A percentile compares a stretch with the other conserved stretches of the same genome.
phyloP scores from a whole-genome alignment of 37 sponge, comb jelly and placozoan species.

The Spongilla lacustris region DNA sequence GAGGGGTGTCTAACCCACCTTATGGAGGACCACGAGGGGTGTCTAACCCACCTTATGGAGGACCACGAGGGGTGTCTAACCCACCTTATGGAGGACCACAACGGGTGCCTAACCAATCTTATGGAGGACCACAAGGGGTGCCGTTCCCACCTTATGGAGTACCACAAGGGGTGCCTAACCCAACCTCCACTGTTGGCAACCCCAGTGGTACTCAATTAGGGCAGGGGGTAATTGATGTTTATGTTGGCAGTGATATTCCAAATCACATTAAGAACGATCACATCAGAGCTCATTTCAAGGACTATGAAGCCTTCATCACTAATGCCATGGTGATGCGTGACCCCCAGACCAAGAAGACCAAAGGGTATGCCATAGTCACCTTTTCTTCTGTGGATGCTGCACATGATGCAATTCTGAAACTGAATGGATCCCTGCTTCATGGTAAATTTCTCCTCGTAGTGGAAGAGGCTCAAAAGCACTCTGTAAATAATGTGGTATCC shows the following conservation, averaged over 20 bases:
- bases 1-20: too few relatives aligned
- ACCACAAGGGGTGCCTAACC: too few relatives aligned
- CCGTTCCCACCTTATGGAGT: too few relatives aligned
- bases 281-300: constrained; percentile 23
- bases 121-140: too few relatives aligned
- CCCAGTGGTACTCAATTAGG: background rate
- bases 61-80: too few relatives aligned
- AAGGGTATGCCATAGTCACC: constrained; percentile 35
- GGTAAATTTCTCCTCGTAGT: background rate
- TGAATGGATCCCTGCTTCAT: constrained; percentile 15
- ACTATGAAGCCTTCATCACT: background rate
- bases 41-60: too few relatives aligned
- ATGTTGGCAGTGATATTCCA: constrained; percentile 21
- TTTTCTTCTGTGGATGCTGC: constrained; percentile 26
- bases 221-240: background rate
- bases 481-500: background rate
- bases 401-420: background rate
- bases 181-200: background rate
- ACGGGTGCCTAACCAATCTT: too few relatives aligned
- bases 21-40: too few relatives aligned
- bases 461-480: background rate
- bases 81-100: too few relatives aligned
- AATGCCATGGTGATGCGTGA: constrained; percentile 18
- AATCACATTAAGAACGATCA: constrained; percentile 17
- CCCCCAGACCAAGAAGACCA: constrained; percentile 7